Percentiles rank a stretch among this genome's conserved stretches.
These are phyloP conservation scores for Cnemophilus loriae DNA, from an alignment of 2,113 vertebrate genomes.

Conservation along the genomic window DNA sequence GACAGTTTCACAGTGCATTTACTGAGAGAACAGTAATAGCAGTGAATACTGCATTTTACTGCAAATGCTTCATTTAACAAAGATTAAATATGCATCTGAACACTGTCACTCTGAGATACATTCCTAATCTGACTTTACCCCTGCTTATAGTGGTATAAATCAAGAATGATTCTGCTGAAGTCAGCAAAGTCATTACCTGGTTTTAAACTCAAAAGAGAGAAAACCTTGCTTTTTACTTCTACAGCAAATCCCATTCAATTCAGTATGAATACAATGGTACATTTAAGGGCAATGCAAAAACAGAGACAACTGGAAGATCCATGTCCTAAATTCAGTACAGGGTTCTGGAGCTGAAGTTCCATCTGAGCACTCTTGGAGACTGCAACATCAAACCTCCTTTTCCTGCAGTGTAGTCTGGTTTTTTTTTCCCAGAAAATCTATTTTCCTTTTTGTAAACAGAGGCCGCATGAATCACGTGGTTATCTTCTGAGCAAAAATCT, in stretches of 20 bases:
- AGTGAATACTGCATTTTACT: not conserved
- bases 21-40: not conserved
- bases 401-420: not conserved
- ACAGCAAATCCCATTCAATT: not conserved
- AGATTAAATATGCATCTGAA: not conserved
- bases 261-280: not conserved
- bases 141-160: not conserved
- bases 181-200: not conserved
- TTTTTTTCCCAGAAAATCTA: not conserved
- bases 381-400: not conserved
- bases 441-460: conserved; percentile 6
- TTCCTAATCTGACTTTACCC: not conserved
- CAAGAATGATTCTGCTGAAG: not conserved
- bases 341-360: not conserved
- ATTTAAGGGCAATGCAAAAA: not conserved
- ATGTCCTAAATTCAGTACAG: not conserved
- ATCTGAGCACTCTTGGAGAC: not conserved
- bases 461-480: not conserved
- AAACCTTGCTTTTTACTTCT: not conserved
- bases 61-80: not conserved
- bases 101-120: not conserved
- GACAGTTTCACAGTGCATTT: not conserved
- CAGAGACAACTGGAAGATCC: not conserved
- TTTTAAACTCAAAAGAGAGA: not conserved
- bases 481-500: not conserved